phyloP scores from a whole-genome alignment of 2,797 vertebrate genomes.

The Gorsachius magnificus region DNA sequence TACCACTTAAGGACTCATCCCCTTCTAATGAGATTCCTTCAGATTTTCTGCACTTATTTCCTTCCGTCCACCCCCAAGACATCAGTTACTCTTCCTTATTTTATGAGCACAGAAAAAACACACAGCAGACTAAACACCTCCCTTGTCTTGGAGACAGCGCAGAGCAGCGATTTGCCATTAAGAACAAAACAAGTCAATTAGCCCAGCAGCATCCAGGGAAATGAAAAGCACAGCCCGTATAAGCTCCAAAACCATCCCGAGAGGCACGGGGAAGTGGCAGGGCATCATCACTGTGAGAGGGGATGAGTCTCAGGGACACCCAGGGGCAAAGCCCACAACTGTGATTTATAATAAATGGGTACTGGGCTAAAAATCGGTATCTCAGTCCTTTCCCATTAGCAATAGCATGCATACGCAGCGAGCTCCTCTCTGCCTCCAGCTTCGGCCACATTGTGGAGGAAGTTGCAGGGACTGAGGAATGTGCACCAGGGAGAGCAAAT shows the following conservation, averaged over 20 bases:
- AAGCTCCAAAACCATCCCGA: neutral
- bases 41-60: neutral
- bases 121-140: constrained; percentile 14
- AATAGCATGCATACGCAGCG: neutral
- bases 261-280: neutral
- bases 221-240: constrained; percentile 5
- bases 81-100: neutral
- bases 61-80: neutral
- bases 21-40: neutral
- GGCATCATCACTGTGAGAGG: neutral
- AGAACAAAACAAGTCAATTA: constrained; percentile 20
- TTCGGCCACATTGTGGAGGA: neutral
- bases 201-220: constrained; percentile 15
- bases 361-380: neutral
- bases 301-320: neutral
- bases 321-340: neutral
- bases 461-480: constrained; percentile 29
- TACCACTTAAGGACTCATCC: constrained; percentile 11
- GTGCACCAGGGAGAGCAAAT: constrained; percentile 47
- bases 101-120: neutral
- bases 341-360: neutral
- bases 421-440: neutral
- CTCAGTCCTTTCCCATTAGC: neutral
- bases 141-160: neutral
- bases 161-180: neutral